Evolutionary conservation across 2,888 invertebrate species (phyloP).

Genomic region (Erebia ligea): DNA sequence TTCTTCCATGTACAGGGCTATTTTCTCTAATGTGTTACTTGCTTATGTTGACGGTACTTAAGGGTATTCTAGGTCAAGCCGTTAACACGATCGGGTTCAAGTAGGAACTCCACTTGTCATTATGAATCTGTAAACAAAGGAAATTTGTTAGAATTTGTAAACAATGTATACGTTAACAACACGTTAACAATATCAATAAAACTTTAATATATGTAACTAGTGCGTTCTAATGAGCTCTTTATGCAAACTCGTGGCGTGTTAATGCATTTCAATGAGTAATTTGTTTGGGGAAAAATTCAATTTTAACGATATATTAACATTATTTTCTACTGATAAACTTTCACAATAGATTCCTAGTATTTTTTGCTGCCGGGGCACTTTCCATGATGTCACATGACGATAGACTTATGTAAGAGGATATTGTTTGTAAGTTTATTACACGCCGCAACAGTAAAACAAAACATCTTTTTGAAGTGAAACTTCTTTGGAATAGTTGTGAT

Average conservation of each 20-base stretch:
- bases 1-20: neutral
- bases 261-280: neutral
- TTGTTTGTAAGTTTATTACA: no score
- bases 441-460: no score
- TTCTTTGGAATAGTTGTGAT: no score
- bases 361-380: neutral
- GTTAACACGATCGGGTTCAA: constrained; percentile 3
- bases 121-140: constrained; percentile 35
- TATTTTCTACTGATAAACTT: constrained; percentile 1
- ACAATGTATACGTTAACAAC: constrained; percentile 5
- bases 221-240: constrained; percentile 21
- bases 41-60: constrained; percentile 7
- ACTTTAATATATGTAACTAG: constrained; percentile 21
- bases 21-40: constrained; percentile 7
- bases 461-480: no score
- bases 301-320: neutral
- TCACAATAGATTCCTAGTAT: neutral
- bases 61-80: constrained; percentile 12
- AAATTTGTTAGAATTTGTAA: constrained; percentile 10
- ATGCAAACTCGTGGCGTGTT: constrained; percentile 1
- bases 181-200: constrained; percentile 16
- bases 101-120: constrained; percentile 9
- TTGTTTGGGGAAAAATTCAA: neutral
- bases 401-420: no score
- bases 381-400: no score